Conservation (phyloP, 2,888 invertebrate genomes). For the Crioceris asparagi region DNA sequence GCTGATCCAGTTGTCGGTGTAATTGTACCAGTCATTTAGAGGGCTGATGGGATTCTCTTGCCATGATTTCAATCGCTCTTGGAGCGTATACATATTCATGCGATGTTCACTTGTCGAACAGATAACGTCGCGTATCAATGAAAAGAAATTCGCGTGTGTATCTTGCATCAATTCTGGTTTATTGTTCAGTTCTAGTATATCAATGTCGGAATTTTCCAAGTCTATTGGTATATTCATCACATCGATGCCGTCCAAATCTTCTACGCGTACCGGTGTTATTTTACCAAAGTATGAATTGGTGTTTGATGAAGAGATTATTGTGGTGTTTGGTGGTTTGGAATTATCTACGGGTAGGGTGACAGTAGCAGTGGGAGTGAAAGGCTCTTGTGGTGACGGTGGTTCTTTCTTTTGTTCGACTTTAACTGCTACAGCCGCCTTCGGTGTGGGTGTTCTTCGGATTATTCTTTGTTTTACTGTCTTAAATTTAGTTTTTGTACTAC, state of each 20-base stretch:
- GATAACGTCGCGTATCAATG: conserved; percentile 78
- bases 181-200: conserved; percentile 44
- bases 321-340: conserved; percentile 10
- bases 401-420: conserved; percentile 16
- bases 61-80: conserved; percentile 61
- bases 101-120: conserved; percentile 76
- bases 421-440: conserved; percentile 9
- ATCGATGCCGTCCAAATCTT: conserved; percentile 52
- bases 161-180: conserved; percentile 60
- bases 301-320: conserved; percentile 16
- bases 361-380: neutral
- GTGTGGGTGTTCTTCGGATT: conserved; percentile 10
- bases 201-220: conserved; percentile 48
- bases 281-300: conserved; percentile 26
- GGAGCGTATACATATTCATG: conserved; percentile 65
- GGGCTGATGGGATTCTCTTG: conserved; percentile 72
- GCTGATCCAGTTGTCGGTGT: conserved; percentile 62
- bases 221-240: conserved; percentile 72
- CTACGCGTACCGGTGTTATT: conserved; percentile 37
- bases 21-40: conserved; percentile 66
- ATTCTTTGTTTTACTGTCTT: conserved; percentile 9
- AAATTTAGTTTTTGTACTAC: conserved; percentile 15
- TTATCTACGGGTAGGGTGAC: neutral
- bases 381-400: no score
- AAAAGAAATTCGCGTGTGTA: conserved; percentile 77